These are phyloP conservation scores for Dusona sp. DNA, from an alignment of 2,888 invertebrate genomes.

Conservation along the genomic window DNA sequence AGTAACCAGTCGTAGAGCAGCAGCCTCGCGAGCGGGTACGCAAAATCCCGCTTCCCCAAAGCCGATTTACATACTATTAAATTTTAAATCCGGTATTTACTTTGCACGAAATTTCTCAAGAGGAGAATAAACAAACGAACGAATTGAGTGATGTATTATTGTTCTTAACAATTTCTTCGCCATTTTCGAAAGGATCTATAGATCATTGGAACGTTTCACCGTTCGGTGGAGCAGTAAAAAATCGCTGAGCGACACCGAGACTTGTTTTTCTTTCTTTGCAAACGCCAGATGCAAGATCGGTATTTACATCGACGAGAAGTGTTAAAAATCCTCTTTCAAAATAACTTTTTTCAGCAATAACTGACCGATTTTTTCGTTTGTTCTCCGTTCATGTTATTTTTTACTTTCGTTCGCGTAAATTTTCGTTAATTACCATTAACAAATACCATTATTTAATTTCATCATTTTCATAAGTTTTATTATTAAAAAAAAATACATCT, in stretches of 20 bases:
- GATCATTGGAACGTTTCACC: constrained; percentile 10
- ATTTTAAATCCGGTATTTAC: not conserved
- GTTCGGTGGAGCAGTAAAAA: not conserved
- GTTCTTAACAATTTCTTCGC: not conserved
- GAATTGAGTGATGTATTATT: constrained; percentile 5
- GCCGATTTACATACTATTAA: not conserved
- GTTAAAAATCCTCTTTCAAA: not conserved
- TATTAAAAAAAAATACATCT: not conserved
- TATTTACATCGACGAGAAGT: constrained; percentile 34
- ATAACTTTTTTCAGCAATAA: constrained; percentile 1
- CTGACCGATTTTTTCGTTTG: not conserved
- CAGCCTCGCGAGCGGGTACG: constrained; percentile 62
- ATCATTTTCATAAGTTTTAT: not conserved
- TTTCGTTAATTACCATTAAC: not conserved
- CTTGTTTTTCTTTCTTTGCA: constrained; percentile 21
- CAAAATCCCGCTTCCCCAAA: constrained; percentile 30
- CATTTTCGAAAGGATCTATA: constrained; percentile 14
- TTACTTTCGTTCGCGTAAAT: not conserved
- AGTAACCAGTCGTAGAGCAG: constrained; percentile 69
- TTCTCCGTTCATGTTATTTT: not conserved
- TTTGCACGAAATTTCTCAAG: not conserved
- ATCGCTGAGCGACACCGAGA: constrained; percentile 54
- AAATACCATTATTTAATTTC: not conserved
- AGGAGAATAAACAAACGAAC: not conserved
- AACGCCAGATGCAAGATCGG: constrained; percentile 28